Base-by-base conservation (phyloP, 2,888 invertebrate genomes). In the Baronia brevicornis region DNA sequence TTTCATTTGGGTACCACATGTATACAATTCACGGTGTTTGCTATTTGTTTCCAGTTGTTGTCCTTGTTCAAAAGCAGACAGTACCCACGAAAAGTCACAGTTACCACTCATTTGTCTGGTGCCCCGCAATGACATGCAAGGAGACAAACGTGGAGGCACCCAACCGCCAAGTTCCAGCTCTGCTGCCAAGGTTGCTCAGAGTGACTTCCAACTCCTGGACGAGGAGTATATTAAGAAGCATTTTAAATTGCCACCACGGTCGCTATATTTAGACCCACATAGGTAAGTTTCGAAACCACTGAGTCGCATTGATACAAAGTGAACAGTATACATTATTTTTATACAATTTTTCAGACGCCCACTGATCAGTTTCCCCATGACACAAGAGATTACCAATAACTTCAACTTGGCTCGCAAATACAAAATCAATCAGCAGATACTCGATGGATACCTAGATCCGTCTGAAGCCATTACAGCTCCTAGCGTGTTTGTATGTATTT, bases 351-450 rank as follows among this genome's bases (percentile, higher is more conserved):
- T 0, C 56, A 80, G 80, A 28, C 70, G 77, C 1, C 84, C 84
- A 0, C 54, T 82, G 6, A 78, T 84, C 30, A 73, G 79, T 0
- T 84, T 80, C 40, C 84, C 82, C 1, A 73, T 79, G 75, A 63
- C 68, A 1, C 73, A 77, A 60, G 77, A 73, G 37, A 61, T 51
- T 3, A 43, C 51, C 1, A 51, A 51, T 2, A 48, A 79, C 48
- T 82, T 82, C 48, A 82, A 73, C 36, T 32, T 79, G 42, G 70
- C 61, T 1, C 59, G 72, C 10, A 84, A 82, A 41, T 51, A 53
- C 28, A 82, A 84, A 46, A 70, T 70, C 19, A 84, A 84, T 46
- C 82, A 82, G 40, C 75, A 77, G 43, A 79, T 84, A 14, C 51
- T 84, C 9, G 84, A 84, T 30, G 84, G 84, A 0, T 62, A 54